Conservation (phyloP, 2,797 vertebrate genomes). For the Phylloscopus collybita region DNA sequence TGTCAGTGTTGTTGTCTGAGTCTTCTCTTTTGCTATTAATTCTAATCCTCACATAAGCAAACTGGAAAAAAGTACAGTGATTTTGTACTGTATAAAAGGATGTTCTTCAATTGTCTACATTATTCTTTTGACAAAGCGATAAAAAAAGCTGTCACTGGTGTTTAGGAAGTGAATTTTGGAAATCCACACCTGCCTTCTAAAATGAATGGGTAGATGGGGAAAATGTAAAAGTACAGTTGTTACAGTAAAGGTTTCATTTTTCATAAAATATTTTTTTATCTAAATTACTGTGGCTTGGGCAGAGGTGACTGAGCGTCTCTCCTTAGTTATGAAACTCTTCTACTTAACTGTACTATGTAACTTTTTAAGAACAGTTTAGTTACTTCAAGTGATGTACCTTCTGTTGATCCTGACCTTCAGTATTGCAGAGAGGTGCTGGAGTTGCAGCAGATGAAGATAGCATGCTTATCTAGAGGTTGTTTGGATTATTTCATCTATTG, state of each 20-base stretch:
- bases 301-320: not conserved
- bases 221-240: not conserved
- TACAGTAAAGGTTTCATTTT: not conserved
- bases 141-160: not conserved
- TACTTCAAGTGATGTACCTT: not conserved
- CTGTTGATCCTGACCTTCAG: not conserved
- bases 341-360: not conserved
- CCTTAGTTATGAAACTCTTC: not conserved
- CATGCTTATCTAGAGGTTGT: not conserved
- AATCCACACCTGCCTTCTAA: not conserved
- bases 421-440: not conserved
- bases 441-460: not conserved
- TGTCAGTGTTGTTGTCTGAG: not conserved
- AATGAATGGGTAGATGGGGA: not conserved
- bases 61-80: not conserved
- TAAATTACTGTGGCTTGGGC: not conserved
- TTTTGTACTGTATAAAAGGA: not conserved
- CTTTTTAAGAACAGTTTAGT: not conserved
- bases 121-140: not conserved
- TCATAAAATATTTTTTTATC: not conserved
- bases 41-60: not conserved
- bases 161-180: not conserved
- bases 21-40: not conserved
- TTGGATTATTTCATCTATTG: not conserved
- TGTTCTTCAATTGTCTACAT: not conserved